These are phyloP conservation scores for Craniophora ligustri DNA, from an alignment of 2,888 invertebrate species.

Conservation along the genomic window DNA sequence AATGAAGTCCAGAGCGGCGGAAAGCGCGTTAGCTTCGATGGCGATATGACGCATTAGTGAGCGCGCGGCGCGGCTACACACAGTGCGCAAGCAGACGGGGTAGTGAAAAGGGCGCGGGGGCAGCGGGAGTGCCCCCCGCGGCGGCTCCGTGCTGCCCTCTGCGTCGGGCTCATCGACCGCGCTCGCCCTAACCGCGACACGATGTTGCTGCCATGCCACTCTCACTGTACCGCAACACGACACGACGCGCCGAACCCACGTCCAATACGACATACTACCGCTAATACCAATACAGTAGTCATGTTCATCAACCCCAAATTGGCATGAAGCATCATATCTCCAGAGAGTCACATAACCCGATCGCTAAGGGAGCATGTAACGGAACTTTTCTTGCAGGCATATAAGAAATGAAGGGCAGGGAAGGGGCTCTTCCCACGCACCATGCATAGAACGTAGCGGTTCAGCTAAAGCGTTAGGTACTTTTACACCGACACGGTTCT, in stretches of 20 bases:
- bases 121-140: conserved; percentile 71
- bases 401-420: conserved; percentile 6
- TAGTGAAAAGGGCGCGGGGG: conserved; percentile 69
- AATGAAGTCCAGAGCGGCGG: conserved; percentile 63
- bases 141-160: conserved; percentile 83
- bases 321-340: conserved; percentile 12
- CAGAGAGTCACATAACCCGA: conserved; percentile 3
- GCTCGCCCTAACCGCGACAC: conserved; percentile 78
- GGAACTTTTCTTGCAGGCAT: conserved; percentile 5
- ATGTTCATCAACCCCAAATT: conserved; percentile 29
- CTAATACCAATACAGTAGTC: conserved; percentile 27
- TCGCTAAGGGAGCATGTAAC: conserved; percentile 7
- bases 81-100: conserved; percentile 81
- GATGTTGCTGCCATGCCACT: conserved; percentile 68
- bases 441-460: not conserved
- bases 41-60: conserved; percentile 88
- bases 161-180: conserved; percentile 87
- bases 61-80: conserved; percentile 83
- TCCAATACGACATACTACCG: conserved; percentile 51
- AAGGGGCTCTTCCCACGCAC: conserved; percentile 19
- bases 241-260: conserved; percentile 63
- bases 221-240: conserved; percentile 78
- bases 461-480: conserved; percentile 1
- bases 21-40: conserved; percentile 76
- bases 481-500: conserved; percentile 14